Evolutionary conservation across 2,797 vertebrate species (phyloP).

Genomic region (Sebastes matsubarae): DNA sequence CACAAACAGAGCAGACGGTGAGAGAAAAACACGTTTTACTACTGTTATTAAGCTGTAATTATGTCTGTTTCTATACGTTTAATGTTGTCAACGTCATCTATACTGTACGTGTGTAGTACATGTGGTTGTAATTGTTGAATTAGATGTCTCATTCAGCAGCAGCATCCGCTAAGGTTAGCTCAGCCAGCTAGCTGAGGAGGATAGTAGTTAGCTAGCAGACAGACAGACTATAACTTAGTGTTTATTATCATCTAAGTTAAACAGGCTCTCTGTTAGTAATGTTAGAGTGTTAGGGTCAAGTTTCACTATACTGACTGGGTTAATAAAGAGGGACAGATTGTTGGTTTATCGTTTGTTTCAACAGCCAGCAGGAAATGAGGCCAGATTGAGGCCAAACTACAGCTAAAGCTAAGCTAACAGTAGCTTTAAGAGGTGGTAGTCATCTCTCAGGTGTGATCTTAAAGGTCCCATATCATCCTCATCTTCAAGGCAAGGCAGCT

Average conservation of each 20-base stretch:
- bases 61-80: accelerated
- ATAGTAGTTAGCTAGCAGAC: not conserved
- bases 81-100: accelerated
- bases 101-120: not conserved
- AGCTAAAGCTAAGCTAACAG: conserved; percentile 8
- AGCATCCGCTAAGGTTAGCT: conserved; percentile 66
- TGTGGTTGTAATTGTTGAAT: not conserved
- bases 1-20: conserved; percentile 81
- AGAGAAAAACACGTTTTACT: conserved; percentile 6
- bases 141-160: conserved; percentile 5
- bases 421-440: no score
- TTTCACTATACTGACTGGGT: not conserved
- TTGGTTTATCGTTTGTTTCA: not conserved
- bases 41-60: not conserved
- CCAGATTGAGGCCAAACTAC: conserved; percentile 50
- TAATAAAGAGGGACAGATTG: accelerated
- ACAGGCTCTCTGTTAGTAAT: not conserved
- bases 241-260: not conserved
- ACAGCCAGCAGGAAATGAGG: conserved; percentile 62
- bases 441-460: no score
- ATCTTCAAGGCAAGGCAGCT: no score
- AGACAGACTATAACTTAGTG: not conserved
- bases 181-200: conserved; percentile 25
- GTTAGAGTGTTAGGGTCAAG: not conserved
- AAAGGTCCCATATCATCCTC: no score